Base-by-base conservation (phyloP, 2,113 vertebrate species). In the Polypterus bichir region DNA sequence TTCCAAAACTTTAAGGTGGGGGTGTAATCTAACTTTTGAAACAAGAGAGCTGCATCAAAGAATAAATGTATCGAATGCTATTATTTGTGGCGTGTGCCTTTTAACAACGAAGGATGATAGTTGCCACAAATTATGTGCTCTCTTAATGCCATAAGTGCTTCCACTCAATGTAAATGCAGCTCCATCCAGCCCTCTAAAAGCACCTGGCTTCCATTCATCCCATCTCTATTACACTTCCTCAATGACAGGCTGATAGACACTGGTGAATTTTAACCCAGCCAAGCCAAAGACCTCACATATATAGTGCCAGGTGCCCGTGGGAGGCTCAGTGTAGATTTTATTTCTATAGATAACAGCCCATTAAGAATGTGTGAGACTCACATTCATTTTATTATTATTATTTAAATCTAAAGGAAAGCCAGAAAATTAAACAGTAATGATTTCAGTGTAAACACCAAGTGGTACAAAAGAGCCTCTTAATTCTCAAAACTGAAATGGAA, bases 321-420 rank as follows among this genome's bases (percentile, higher is more conserved):
- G 74, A 69, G 62, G 59, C 67, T 70, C 73, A 75, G 76, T 76
- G 78, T 85, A 81, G 80, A 76, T 85, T 84, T 79, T 77, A 83
- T 86, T 85, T 84, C 82, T 81, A 79, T 74, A 80, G 85, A 88
- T 88, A 88, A 88, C 85, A 88, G 84, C 80, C 83, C 79, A 83
- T 88, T 88, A 88, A 79, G 81, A 81, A 77, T 80, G 79, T 84
- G 71, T 78, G 11, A n/a, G 7, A 49, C 67, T 66, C 57, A 48
- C 65, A 59, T 68, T 69, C 27, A 27, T 27, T 27, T 27, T 27
- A 27, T 27, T 27, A 27, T 27, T 27, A 27, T 27, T 27, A 27
- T 27, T 27, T 27, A 27, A 27, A 27, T 27, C 27, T 27, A 27
- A 27, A 27, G 27, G 27, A 27, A 27, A 27, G 27, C 27, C 27